A percentile compares a stretch with the other conserved stretches of the same genome.
Evolutionary conservation across 2,113 vertebrate genomes (phyloP).

Genomic region (Gallinago jamesoni): DNA sequence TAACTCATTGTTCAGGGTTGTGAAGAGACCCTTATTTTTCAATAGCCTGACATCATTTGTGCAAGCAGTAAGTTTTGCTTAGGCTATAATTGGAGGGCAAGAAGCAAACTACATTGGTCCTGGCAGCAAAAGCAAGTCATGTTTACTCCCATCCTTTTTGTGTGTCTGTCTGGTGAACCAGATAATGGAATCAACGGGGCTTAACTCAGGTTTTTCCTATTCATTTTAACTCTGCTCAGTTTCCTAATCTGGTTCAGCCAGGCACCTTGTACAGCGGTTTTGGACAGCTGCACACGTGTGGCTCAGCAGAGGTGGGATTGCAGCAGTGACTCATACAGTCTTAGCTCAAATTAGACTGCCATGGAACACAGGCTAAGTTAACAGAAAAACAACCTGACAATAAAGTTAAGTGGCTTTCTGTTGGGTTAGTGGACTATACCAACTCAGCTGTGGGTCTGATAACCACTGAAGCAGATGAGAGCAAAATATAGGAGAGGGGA

Average conservation of each 20-base stretch:
- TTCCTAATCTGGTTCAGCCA: constrained; percentile 4
- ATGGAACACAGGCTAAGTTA: neutral
- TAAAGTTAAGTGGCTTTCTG: neutral
- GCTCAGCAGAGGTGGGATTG: neutral
- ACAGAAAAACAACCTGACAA: neutral
- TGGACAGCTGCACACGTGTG: neutral
- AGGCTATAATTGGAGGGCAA: neutral
- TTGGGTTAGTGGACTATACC: neutral
- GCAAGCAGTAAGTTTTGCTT: neutral
- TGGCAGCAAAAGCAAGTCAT: neutral
- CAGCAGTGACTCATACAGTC: neutral
- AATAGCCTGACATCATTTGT: neutral
- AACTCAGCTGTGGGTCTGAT: neutral
- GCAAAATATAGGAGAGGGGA: neutral
- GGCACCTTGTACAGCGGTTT: neutral
- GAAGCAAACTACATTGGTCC: neutral
- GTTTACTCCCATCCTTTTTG: neutral
- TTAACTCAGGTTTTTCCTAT: neutral
- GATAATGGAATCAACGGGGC: neutral
- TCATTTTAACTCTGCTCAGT: neutral
- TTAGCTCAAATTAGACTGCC: neutral
- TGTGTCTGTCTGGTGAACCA: neutral
- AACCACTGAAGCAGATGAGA: neutral
- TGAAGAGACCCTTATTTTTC: neutral
- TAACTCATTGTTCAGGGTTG: neutral